These are phyloP conservation scores for Asobara japonica DNA, from an alignment of 1,140 invertebrate genomes.

Conservation along the genomic window DNA sequence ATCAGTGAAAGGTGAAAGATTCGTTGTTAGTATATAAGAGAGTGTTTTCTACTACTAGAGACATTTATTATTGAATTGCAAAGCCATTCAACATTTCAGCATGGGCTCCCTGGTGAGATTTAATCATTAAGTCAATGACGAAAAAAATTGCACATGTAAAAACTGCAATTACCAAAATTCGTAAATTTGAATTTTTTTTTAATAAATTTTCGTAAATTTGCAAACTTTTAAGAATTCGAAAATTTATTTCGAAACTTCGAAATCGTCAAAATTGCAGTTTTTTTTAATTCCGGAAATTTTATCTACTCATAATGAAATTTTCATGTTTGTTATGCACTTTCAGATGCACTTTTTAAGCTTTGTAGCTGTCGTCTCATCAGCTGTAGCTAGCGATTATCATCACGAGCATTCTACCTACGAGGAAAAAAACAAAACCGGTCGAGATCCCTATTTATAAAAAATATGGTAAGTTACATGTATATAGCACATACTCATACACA, in stretches of 20 bases:
- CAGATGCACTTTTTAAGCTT: background rate
- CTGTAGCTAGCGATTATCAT: slow-evolving; percentile 42
- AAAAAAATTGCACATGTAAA: no score
- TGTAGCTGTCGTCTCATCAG: slow-evolving; percentile 28
- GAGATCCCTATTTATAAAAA: slow-evolving; percentile 79
- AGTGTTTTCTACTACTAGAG: slow-evolving; percentile 15
- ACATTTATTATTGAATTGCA: slow-evolving; percentile 10
- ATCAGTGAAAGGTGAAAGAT: slow-evolving; percentile 60
- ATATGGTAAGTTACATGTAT: slow-evolving; percentile 66
- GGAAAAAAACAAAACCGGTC: slow-evolving; percentile 70
- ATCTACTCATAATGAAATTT: no score
- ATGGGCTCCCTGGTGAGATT: slow-evolving; percentile 11
- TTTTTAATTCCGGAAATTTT: no score
- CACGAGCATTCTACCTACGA: slow-evolving; percentile 49
- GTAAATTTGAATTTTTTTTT: no score
- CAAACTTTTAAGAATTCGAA: no score
- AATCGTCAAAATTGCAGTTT: no score
- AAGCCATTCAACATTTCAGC: background rate
- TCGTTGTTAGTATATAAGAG: slow-evolving; percentile 57
- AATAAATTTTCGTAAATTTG: no score
- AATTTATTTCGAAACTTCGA: no score
- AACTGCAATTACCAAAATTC: no score
- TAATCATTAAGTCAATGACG: no score
- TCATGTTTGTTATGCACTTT: background rate
- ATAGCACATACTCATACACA: no score